phyloP scores from a whole-genome alignment of 2,797 vertebrate genomes.

The Halcyon smyrnensis region DNA sequence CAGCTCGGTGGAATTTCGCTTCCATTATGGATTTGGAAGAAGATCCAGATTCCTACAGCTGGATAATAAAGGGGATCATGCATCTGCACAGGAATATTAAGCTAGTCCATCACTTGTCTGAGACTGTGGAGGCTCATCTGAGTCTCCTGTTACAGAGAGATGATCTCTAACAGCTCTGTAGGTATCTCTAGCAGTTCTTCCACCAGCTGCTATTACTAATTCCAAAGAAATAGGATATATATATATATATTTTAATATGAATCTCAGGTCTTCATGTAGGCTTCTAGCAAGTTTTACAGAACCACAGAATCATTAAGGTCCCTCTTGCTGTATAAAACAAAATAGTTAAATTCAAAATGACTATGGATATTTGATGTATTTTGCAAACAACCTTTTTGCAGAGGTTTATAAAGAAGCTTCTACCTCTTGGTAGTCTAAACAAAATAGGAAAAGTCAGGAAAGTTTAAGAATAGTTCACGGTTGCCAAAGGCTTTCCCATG shows the following conservation, averaged over 20 bases:
- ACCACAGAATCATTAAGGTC: too few relatives aligned
- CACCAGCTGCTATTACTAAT: not conserved
- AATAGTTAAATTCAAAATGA: not conserved
- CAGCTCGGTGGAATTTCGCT: not conserved
- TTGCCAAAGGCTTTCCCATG: not conserved
- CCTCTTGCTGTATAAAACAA: not conserved
- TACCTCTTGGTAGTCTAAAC: not conserved
- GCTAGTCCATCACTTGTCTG: not conserved
- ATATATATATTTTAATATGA: not conserved
- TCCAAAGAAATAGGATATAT: not conserved
- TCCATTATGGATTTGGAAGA: not conserved
- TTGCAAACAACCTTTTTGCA: not conserved
- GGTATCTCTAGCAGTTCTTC: not conserved
- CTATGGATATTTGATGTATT: not conserved
- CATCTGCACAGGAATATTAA: not conserved
- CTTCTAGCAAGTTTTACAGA: not conserved
- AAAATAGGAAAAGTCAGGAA: not conserved
- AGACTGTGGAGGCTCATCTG: not conserved
- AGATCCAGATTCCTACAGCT: not conserved
- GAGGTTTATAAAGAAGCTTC: not conserved
- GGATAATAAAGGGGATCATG: not conserved
- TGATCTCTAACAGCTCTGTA: not conserved
- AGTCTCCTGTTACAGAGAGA: not conserved
- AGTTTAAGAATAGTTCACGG: not conserved
- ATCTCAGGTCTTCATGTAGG: not conserved